A percentile compares a stretch with the other conserved stretches of the same genome.
Evolutionary conservation across 2,797 vertebrate species (phyloP).

Genomic region (Gephyroberyx darwinii): DNA sequence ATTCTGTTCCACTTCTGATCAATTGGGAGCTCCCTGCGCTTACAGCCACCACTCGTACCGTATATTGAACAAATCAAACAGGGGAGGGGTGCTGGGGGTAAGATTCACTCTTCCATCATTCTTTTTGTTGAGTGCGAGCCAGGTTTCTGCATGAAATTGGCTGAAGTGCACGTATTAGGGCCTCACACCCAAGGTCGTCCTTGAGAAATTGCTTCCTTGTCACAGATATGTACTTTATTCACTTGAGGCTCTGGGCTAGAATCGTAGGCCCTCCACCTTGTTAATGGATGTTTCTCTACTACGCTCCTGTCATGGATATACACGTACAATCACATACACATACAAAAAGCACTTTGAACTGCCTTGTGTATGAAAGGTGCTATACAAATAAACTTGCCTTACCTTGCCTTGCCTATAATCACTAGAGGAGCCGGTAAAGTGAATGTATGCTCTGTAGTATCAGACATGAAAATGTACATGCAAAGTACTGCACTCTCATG

Average conservation of each 20-base stretch:
- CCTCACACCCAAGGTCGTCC: slow-evolving; percentile 45
- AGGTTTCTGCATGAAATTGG: slow-evolving; percentile 51
- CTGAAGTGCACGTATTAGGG: slow-evolving; percentile 23
- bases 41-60: slow-evolving; percentile 48
- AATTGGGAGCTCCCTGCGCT: slow-evolving; percentile 69
- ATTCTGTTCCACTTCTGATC: slow-evolving; percentile 66
- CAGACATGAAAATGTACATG: slow-evolving; percentile 24
- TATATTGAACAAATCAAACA: slow-evolving; percentile 47
- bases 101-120: slow-evolving; percentile 27
- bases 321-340: slow-evolving; percentile 11
- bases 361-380: too few relatives aligned
- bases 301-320: slow-evolving; percentile 15
- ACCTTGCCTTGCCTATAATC: too few relatives aligned
- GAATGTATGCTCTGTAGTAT: slow-evolving; percentile 2
- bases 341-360: too few relatives aligned
- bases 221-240: slow-evolving; percentile 36
- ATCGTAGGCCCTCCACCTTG: slow-evolving; percentile 18
- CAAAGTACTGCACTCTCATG: slow-evolving; percentile 12
- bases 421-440: slow-evolving; percentile 17
- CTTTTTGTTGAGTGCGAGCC: slow-evolving; percentile 36
- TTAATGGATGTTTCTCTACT: slow-evolving; percentile 44
- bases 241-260: slow-evolving; percentile 9
- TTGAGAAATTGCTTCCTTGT: slow-evolving; percentile 56
- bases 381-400: too few relatives aligned
- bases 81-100: slow-evolving; percentile 11